A percentile compares a stretch with the other conserved stretches of the same genome.
phyloP scores from a whole-genome alignment of 2,113 vertebrate genomes.

The Myotis lucifugus region DNA sequence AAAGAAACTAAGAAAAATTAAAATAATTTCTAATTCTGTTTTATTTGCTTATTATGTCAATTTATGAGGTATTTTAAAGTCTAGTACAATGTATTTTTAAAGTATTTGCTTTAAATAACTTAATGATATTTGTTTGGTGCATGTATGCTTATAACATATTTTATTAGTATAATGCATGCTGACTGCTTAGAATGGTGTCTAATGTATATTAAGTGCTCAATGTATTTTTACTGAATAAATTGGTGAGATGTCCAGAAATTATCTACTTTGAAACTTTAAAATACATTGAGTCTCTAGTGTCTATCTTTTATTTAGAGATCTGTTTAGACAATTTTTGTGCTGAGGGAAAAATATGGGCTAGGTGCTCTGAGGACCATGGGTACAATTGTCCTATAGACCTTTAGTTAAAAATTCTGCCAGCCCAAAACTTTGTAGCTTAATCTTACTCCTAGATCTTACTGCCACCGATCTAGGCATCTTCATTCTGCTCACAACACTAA shows the following conservation, averaged over 20 bases:
- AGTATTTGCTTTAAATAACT: slow-evolving; percentile 13
- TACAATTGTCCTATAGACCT: background rate
- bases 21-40: background rate
- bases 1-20: background rate
- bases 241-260: background rate
- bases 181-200: background rate
- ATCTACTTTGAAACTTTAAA: background rate
- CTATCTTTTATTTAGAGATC: background rate
- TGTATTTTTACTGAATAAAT: background rate
- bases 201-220: background rate
- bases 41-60: background rate
- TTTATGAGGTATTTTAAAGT: background rate
- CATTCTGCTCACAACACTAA: background rate
- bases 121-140: slow-evolving; percentile 1
- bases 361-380: background rate
- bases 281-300: background rate
- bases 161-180: background rate
- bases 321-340: background rate
- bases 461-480: background rate
- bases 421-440: background rate
- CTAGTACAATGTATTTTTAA: background rate
- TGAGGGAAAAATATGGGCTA: background rate
- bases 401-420: background rate
- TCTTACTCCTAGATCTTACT: background rate
- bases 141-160: background rate